phyloP scores from a whole-genome alignment of 23 tunicate species.

The Phallusia fumigata region DNA sequence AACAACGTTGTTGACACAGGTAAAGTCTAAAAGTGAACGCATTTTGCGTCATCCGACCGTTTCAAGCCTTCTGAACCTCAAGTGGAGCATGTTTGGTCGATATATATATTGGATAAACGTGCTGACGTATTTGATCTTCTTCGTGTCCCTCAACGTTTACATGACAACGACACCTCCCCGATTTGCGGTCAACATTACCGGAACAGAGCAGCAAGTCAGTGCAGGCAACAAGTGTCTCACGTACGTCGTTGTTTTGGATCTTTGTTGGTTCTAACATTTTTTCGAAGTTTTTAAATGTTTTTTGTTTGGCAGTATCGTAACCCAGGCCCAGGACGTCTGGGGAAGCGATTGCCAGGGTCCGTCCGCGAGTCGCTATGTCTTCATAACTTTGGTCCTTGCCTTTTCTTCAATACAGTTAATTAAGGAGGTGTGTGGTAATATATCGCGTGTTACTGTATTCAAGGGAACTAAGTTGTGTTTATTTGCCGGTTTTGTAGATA shows the following conservation, averaged over 20 bases:
- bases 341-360: constrained; percentile 36
- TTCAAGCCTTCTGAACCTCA: constrained; percentile 42
- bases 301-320: constrained; percentile 21
- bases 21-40: constrained; percentile 23
- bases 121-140: constrained; percentile 28
- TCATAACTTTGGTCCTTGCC: constrained; percentile 26
- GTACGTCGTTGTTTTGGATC: constrained; percentile 1
- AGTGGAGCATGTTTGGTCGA: constrained; percentile 67
- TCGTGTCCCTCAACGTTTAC: constrained; percentile 49
- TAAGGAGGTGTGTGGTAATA: constrained; percentile 33
- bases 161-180: constrained; percentile 51
- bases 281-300: not conserved
- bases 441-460: not conserved
- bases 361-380: constrained; percentile 16
- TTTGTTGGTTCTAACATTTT: not conserved
- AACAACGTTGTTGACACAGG: constrained; percentile 6
- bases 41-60: constrained; percentile 66
- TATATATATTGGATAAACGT: constrained; percentile 33
- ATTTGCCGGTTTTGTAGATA: constrained; percentile 24
- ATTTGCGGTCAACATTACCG: constrained; percentile 44
- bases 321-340: constrained; percentile 54
- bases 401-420: constrained; percentile 47
- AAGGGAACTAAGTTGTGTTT: no score
- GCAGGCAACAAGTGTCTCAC: constrained; percentile 20
- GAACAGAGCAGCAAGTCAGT: constrained; percentile 2